A percentile compares a stretch with the other conserved stretches of the same genome.
Evolutionary conservation across 2,888 invertebrate species (phyloP).

Genomic region (Pyrrhia umbra): DNA sequence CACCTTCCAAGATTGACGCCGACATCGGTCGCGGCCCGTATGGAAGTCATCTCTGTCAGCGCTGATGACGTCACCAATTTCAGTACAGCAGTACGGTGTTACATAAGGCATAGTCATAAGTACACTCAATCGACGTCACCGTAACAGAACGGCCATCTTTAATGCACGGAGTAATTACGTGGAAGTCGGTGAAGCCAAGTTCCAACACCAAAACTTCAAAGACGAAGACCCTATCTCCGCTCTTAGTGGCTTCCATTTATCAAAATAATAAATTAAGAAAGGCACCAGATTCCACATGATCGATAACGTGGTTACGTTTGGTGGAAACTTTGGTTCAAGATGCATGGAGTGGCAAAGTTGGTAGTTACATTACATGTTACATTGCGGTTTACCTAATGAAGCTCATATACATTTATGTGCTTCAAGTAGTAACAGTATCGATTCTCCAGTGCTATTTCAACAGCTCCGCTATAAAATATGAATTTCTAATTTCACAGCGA

Average conservation of each 20-base stretch:
- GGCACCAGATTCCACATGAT: slow-evolving; percentile 39
- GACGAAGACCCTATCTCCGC: slow-evolving; percentile 47
- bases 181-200: slow-evolving; percentile 26
- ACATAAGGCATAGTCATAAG: neutral
- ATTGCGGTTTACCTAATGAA: slow-evolving; percentile 19
- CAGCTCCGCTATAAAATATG: slow-evolving; percentile 53
- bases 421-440: slow-evolving; percentile 37
- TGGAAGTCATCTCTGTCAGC: neutral
- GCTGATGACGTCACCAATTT: neutral
- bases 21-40: neutral
- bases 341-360: slow-evolving; percentile 29
- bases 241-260: slow-evolving; percentile 49
- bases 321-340: slow-evolving; percentile 42
- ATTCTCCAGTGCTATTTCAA: slow-evolving; percentile 27
- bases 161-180: slow-evolving; percentile 35
- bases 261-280: slow-evolving; percentile 60
- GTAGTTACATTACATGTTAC: slow-evolving; percentile 19
- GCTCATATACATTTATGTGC: slow-evolving; percentile 10
- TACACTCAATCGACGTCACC: neutral
- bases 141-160: neutral
- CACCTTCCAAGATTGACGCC: neutral
- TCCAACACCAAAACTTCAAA: slow-evolving; percentile 47
- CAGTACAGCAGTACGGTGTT: too few relatives aligned
- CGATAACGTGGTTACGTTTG: slow-evolving; percentile 39
- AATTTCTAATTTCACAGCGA: slow-evolving; percentile 64